A percentile compares a stretch with the other conserved stretches of the same genome.
These are phyloP conservation scores for Oryctes rhinoceros DNA, from an alignment of 1,140 invertebrate genomes.

Conservation along the genomic window DNA sequence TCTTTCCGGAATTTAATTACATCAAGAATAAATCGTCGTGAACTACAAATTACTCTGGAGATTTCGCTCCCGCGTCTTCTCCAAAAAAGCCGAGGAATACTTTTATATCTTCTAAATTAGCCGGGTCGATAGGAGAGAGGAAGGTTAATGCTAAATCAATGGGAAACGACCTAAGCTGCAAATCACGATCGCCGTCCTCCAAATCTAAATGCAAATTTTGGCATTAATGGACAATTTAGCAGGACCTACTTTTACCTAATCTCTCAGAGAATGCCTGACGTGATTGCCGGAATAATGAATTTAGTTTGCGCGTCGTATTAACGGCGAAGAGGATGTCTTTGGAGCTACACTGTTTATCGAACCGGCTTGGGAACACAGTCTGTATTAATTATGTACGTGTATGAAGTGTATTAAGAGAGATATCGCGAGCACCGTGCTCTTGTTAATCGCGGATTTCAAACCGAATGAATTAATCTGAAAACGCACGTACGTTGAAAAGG, in stretches of 20 bases:
- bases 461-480: slow-evolving; percentile 4
- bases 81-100: neutral
- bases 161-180: slow-evolving; percentile 31
- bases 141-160: slow-evolving; percentile 31
- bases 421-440: neutral
- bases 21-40: neutral
- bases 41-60: neutral
- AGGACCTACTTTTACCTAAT: slow-evolving; percentile 35
- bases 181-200: slow-evolving; percentile 14
- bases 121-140: neutral
- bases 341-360: slow-evolving; percentile 12
- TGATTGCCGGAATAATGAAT: slow-evolving; percentile 34
- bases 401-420: slow-evolving; percentile 13
- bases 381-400: slow-evolving; percentile 30
- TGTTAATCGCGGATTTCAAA: neutral
- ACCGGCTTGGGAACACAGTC: neutral
- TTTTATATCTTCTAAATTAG: slow-evolving; percentile 26
- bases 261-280: slow-evolving; percentile 15
- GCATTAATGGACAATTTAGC: slow-evolving; percentile 32
- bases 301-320: slow-evolving; percentile 24
- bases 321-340: neutral
- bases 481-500: neutral
- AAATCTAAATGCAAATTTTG: slow-evolving; percentile 31
- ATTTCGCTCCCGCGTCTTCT: neutral
- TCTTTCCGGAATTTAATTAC: neutral